Evolutionary conservation across 2,797 vertebrate genomes (phyloP), one percentile per base, ranked within the genome.

Genomic region (Yasuhikotakia modesta): DNA sequence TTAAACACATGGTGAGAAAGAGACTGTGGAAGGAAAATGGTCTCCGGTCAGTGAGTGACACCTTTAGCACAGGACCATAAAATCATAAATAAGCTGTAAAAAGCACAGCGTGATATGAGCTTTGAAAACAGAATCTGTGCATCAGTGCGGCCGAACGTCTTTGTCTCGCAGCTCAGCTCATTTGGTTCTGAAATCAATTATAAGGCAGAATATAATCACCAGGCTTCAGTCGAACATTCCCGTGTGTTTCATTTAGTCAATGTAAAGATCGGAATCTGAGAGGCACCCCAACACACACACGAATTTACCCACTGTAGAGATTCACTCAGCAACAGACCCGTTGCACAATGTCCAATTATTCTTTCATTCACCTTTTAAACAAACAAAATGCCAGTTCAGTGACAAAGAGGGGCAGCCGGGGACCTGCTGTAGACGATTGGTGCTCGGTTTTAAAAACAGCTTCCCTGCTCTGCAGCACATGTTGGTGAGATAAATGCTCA

Each of bases 111-210:
- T 48, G 55, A 35, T 11, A 2, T 13, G 43, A 35, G n/a, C n/a
- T 6, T 16, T 17, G 8, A 35, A 1, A 22, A 21, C 27, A 21
- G 32, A 71, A 6, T 50, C n/a, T 73, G 21, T 2, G 35, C 8
- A 52, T 61, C 57, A 61, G 4, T 64, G 39, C 17, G 27, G 3
- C 58, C 24, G 70, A 68, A 70, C 57, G 65, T 65, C 39, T 68
- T 43, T 21, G 24, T 35, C 13, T 17, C 27, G 43, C 43, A 58
- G 24, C 17, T 55, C 22, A 58, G 21, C 46, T 65, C 73, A 50
- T 79, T 61, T 73, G 50, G 63, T 70, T 79, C 65, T 14, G 24
- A 30, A 73, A 73, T 78, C 78, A 81, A 83, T 81, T 78, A 76
- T 79, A 79, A 73, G 66, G 63, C 30, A 0, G 22, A 79, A 78